Evolutionary conservation across 2,113 vertebrate species (phyloP).

Genomic region (Aegotheles bennettii): DNA sequence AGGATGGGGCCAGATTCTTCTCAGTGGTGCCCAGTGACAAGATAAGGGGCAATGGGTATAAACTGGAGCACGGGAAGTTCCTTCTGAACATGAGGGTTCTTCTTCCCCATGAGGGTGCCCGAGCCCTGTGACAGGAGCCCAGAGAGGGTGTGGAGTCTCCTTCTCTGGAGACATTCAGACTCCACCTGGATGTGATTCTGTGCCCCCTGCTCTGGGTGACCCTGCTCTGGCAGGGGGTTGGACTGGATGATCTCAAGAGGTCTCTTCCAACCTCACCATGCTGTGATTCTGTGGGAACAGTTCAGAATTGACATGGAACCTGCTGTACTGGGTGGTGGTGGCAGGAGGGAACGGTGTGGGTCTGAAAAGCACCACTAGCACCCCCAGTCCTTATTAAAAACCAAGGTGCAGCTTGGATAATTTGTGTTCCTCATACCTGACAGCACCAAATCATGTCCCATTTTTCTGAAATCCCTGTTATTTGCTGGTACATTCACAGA

Average conservation of each 20-base stretch:
- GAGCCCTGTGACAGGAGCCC: too few relatives aligned
- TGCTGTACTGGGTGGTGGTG: neutral
- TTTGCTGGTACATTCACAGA: neutral
- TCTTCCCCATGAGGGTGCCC: too few relatives aligned
- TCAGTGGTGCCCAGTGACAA: neutral
- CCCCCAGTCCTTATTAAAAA: rapidly evolving
- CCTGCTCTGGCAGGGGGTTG: neutral
- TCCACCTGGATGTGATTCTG: too few relatives aligned
- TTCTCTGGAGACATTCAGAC: neutral
- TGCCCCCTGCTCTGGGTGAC: too few relatives aligned
- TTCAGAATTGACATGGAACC: rapidly evolving
- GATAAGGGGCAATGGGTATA: neutral
- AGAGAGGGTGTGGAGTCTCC: neutral
- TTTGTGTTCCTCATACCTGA: neutral
- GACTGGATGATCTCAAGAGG: neutral
- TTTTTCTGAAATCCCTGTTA: rapidly evolving
- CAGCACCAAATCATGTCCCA: neutral
- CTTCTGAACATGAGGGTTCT: too few relatives aligned
- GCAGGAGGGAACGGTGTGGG: neutral
- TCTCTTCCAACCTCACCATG: neutral
- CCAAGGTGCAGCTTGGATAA: neutral
- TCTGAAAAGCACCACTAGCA: neutral
- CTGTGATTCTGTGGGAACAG: too few relatives aligned
- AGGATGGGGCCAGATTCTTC: too few relatives aligned
- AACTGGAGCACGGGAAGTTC: too few relatives aligned